These are phyloP conservation scores for Caenorhabditis sp. DNA, from an alignment of 2,888 invertebrate genomes.

Conservation along the genomic window DNA sequence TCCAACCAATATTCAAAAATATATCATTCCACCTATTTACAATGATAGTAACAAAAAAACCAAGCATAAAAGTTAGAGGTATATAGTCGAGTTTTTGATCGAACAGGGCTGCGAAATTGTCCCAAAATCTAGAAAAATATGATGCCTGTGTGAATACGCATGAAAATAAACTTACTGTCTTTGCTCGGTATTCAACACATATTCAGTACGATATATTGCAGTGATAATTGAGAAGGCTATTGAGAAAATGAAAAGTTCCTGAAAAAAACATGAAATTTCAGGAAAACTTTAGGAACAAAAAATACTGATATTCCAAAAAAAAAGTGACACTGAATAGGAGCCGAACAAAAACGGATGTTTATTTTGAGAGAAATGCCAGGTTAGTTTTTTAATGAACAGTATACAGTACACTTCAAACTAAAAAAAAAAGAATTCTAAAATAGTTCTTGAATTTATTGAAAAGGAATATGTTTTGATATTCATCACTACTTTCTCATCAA, in stretches of 20 bases:
- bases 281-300: no score
- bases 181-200: conserved; percentile 29
- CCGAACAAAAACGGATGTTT: background rate
- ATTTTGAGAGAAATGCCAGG: no score
- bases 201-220: conserved; percentile 34
- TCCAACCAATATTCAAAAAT: conserved; percentile 57
- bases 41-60: conserved; percentile 56
- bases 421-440: no score
- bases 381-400: no score
- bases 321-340: no score
- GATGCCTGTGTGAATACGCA: background rate
- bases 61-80: conserved; percentile 56
- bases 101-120: conserved; percentile 51
- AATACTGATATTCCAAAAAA: no score
- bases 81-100: conserved; percentile 56
- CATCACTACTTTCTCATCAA: conserved; percentile 25
- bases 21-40: conserved; percentile 56
- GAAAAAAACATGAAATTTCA: background rate
- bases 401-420: no score
- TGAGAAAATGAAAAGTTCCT: conserved; percentile 42
- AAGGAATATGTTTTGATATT: conserved; percentile 12
- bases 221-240: conserved; percentile 34
- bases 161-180: conserved; percentile 22
- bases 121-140: conserved; percentile 47
- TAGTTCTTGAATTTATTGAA: background rate